Conservation (phyloP, 1,140 invertebrate species). For the Phthorimaea operculella region DNA sequence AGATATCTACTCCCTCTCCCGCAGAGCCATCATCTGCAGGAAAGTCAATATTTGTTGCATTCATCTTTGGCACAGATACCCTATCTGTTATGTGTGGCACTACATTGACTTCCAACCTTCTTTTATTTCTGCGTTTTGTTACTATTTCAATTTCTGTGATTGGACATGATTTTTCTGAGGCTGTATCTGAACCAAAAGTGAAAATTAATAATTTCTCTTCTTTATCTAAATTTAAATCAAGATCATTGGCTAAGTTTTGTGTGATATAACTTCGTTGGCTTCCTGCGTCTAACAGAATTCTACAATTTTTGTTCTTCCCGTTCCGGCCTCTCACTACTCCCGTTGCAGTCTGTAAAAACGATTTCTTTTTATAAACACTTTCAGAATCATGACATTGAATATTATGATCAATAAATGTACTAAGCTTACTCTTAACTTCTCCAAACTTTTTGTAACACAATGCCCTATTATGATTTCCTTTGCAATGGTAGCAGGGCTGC, state of each 20-base stretch:
- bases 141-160: background rate
- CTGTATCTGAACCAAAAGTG: constrained; percentile 2
- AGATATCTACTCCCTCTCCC: constrained; percentile 2
- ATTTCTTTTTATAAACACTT: too few relatives aligned
- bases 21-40: constrained; percentile 7
- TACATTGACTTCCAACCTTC: constrained; percentile 4
- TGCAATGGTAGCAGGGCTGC: too few relatives aligned
- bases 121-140: constrained; percentile 3
- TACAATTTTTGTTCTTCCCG: background rate
- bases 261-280: constrained; percentile 8
- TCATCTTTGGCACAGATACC: background rate
- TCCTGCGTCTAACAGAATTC: constrained; percentile 1
- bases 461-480: too few relatives aligned
- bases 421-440: too few relatives aligned
- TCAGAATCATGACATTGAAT: too few relatives aligned
- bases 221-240: background rate
- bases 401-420: too few relatives aligned
- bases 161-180: background rate
- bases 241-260: background rate
- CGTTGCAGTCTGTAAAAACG: constrained; percentile 1
- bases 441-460: too few relatives aligned
- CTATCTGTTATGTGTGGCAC: constrained; percentile 2
- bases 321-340: background rate
- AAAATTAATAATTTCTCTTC: background rate
- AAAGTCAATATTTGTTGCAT: background rate